Evolutionary conservation across 2,797 vertebrate species (phyloP), one percentile per base, ranked within the genome.

Genomic region (Tiaroga cobitis): DNA sequence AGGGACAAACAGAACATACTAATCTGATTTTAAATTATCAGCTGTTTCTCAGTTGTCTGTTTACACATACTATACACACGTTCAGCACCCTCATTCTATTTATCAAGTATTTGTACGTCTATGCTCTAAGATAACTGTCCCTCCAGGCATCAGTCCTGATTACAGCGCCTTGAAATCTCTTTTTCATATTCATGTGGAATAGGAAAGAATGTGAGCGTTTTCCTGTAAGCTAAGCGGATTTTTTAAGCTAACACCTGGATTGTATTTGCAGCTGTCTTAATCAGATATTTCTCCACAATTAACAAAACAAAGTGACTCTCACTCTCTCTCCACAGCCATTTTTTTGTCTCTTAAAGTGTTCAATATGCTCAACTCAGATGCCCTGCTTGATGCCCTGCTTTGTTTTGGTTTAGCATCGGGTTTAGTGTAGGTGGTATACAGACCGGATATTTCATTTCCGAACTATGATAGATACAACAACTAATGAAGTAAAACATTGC

Each of bases 221-320:
- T 82, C 34, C 74, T 86, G 26, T 79, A 43, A 41, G 34, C 61
- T 75, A 69, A 61, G 75, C 26, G 34, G 34, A 34, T 84, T 75
- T 86, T 80, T 80, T 43, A 81, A 72, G 32, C 37, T 84, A 49
- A 87, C 81, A 81, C 83, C 61, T 81, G 85, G 83, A 81, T 72
- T 78, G 24, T 80, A 75, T 87, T 84, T 86, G 83, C 74, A 88
- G 54, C 49, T 37, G 26, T 78, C 56, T 88, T 89, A 87, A 89
- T 88, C 76, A 67, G 70, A 82, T 69, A 81, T 86, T 82, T 82
- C 65, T 75, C 56, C 8, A 63, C 41, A 85, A 86, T 83, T 87
- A 74, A 82, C 16, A 24, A 84, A 85, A 72, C 74, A 78, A 86
- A 80, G 65, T 83, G 46, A 8, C 15, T 88, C 59, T 88, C 56